Percentiles rank a stretch among this genome's conserved stretches.
Conservation (phyloP, 2,113 vertebrate species). For the Psittacara wagleri region DNA sequence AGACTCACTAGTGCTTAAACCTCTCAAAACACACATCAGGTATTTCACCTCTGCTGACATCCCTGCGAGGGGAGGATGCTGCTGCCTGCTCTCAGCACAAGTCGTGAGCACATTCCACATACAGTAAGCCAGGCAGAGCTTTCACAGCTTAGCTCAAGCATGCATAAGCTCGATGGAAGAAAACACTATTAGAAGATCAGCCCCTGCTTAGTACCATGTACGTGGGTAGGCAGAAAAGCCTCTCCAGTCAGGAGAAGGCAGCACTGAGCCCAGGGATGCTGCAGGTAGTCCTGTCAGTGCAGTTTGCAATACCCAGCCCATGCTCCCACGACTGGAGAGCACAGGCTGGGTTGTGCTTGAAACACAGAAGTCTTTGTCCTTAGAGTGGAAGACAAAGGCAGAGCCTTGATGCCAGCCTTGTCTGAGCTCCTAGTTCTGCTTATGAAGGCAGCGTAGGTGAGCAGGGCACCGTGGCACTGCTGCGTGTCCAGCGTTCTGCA, state of each 20-base stretch:
- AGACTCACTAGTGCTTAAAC: background rate
- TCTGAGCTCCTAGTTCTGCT: background rate
- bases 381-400: background rate
- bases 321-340: background rate
- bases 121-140: background rate
- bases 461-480: rapidly evolving
- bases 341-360: background rate
- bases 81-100: background rate
- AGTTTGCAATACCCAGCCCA: background rate
- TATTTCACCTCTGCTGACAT: background rate
- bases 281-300: background rate
- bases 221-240: rapidly evolving
- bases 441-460: rapidly evolving
- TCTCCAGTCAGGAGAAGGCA: background rate
- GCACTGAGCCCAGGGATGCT: rapidly evolving
- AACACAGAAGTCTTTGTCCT: background rate
- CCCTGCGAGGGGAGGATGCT: background rate
- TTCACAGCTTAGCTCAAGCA: background rate
- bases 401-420: background rate
- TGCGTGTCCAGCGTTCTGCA: rapidly evolving
- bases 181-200: background rate
- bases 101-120: rapidly evolving
- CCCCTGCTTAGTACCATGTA: background rate
- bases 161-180: background rate
- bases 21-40: background rate